Conservation (phyloP, 2,888 invertebrate species). For the Tachina lurida region DNA sequence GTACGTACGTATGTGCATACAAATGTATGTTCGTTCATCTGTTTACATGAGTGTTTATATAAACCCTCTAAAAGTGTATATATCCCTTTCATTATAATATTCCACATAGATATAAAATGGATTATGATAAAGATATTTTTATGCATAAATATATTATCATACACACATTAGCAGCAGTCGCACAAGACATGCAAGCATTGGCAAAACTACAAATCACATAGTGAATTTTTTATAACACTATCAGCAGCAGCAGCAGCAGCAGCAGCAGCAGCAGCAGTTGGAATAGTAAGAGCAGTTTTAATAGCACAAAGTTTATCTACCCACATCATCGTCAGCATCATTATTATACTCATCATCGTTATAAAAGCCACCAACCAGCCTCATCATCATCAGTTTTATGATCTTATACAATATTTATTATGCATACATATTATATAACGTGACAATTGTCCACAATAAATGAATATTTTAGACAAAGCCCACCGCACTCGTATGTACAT, state of each 20-base stretch:
- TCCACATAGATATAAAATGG: constrained; percentile 22
- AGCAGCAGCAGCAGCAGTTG: constrained; percentile 6
- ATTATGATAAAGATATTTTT: constrained; percentile 24
- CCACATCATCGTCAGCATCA: constrained; percentile 19
- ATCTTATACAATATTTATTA: constrained; percentile 60
- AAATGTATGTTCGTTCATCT: not conserved
- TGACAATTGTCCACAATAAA: constrained; percentile 69
- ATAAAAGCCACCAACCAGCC: not conserved
- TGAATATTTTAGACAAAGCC: constrained; percentile 41
- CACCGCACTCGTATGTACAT: not conserved
- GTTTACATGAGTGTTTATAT: not conserved
- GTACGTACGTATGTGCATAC: not conserved
- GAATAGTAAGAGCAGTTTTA: not conserved
- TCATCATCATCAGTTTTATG: constrained; percentile 10
- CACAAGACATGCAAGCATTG: constrained; percentile 3
- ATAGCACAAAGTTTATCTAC: not conserved
- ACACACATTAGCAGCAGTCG: not conserved
- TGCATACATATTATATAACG: constrained; percentile 64
- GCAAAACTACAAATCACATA: constrained; percentile 22
- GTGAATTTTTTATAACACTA: constrained; percentile 13
- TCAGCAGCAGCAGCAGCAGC: not conserved
- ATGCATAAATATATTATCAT: constrained; percentile 1
- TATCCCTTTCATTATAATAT: constrained; percentile 44
- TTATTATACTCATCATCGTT: not conserved
- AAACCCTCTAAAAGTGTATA: not conserved